Evolutionary conservation across 92 coral and sea anemone genomes (phyloP).

Genomic region (Umimayanthus kanabou): DNA sequence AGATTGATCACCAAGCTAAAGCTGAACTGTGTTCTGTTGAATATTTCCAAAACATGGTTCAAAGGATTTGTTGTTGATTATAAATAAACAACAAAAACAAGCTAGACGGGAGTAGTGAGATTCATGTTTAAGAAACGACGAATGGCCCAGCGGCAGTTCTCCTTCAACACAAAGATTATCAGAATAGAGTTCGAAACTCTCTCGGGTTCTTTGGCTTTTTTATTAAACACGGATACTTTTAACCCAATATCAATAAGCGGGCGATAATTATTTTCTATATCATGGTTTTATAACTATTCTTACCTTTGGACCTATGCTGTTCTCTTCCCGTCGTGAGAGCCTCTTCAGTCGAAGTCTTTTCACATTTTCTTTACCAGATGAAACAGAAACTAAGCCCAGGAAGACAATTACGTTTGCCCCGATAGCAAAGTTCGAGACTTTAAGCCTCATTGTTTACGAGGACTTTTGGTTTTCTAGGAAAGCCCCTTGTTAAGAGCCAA

Average conservation of each 20-base stretch:
- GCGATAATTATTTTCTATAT: not conserved
- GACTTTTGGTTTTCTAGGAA: conserved; percentile 1
- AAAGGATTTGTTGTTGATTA: too few relatives aligned
- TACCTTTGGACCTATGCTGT: conserved; percentile 26
- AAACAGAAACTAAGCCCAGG: not conserved
- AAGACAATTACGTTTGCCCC: conserved; percentile 23
- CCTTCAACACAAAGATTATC: not conserved
- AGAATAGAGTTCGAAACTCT: not conserved
- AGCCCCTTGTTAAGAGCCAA: not conserved
- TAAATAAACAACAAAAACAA: not conserved
- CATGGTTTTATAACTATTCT: not conserved
- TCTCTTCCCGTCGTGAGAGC: not conserved
- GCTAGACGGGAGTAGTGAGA: not conserved
- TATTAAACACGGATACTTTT: not conserved
- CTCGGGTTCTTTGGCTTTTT: too few relatives aligned
- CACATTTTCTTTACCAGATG: conserved; percentile 21
- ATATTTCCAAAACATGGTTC: too few relatives aligned
- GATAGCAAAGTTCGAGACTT: conserved; percentile 11
- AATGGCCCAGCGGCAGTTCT: not conserved
- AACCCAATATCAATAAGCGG: not conserved
- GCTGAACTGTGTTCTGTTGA: not conserved
- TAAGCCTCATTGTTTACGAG: conserved; percentile 17
- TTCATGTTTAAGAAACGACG: not conserved
- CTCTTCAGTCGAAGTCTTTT: conserved; percentile 23
- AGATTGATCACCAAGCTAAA: not conserved